Percentiles rank a stretch among this genome's conserved stretches.
phyloP scores from a whole-genome alignment of 2,888 invertebrate genomes.

The Brachypterus glaber region DNA sequence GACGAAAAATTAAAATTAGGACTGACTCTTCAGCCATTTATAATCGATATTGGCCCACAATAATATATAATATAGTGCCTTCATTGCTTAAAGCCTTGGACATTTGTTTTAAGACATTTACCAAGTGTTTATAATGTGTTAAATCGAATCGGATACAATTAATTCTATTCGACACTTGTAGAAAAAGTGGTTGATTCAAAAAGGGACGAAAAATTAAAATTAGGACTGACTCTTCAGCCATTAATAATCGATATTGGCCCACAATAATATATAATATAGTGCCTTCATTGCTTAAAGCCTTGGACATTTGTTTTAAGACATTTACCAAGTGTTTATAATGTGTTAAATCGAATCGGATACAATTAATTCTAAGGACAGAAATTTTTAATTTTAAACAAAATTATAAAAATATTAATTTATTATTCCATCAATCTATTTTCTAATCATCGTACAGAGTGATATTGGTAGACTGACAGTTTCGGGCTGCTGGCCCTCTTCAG shows the following conservation, averaged over 20 bases:
- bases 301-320: neutral
- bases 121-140: too few relatives aligned
- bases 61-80: neutral
- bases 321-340: too few relatives aligned
- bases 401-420: too few relatives aligned
- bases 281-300: neutral
- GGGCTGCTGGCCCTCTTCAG: too few relatives aligned
- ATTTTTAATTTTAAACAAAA: too few relatives aligned
- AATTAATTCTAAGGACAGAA: too few relatives aligned
- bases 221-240: neutral
- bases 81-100: neutral
- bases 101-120: neutral
- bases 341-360: too few relatives aligned
- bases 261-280: neutral
- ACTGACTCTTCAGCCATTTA: neutral
- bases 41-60: neutral
- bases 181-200: neutral
- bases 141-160: too few relatives aligned
- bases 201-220: neutral
- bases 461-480: too few relatives aligned
- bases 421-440: too few relatives aligned
- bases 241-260: neutral
- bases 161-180: neutral
- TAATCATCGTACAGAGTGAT: too few relatives aligned
- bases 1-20: neutral